These are phyloP conservation scores for Creontiades dilutus DNA, from an alignment of 2,888 invertebrate genomes.

Conservation along the genomic window DNA sequence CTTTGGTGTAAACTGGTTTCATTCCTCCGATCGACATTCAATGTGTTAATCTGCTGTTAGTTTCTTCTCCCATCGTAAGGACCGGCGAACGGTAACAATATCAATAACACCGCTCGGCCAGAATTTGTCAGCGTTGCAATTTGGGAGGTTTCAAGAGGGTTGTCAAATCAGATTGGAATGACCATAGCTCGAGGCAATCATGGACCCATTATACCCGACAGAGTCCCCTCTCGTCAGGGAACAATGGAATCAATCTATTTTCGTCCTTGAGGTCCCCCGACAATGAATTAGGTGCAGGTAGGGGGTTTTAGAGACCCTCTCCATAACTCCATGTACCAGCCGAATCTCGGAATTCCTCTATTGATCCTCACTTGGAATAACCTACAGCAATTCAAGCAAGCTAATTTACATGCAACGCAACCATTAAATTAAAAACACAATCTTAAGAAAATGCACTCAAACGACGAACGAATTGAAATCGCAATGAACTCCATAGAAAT, in stretches of 20 bases:
- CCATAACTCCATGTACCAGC: not conserved
- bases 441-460: too few relatives aligned
- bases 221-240: not conserved
- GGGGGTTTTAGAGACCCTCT: not conserved
- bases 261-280: not conserved
- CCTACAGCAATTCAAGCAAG: too few relatives aligned
- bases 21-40: too few relatives aligned
- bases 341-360: not conserved
- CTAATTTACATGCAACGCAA: not conserved
- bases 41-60: too few relatives aligned
- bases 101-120: too few relatives aligned
- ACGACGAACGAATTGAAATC: too few relatives aligned
- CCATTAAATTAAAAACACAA: too few relatives aligned
- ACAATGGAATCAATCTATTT: slow-evolving; percentile 39
- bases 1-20: too few relatives aligned
- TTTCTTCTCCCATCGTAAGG: too few relatives aligned
- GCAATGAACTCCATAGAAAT: too few relatives aligned
- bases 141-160: not conserved
- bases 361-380: too few relatives aligned
- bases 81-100: too few relatives aligned
- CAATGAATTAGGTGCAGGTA: slow-evolving; percentile 29
- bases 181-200: slow-evolving; percentile 31
- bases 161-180: not conserved
- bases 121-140: not conserved
- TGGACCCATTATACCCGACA: slow-evolving; percentile 1